A percentile compares a stretch with the other conserved stretches of the same genome.
phyloP scores from a whole-genome alignment of 1,140 invertebrate species.

The Acromyrmex echinatior region DNA sequence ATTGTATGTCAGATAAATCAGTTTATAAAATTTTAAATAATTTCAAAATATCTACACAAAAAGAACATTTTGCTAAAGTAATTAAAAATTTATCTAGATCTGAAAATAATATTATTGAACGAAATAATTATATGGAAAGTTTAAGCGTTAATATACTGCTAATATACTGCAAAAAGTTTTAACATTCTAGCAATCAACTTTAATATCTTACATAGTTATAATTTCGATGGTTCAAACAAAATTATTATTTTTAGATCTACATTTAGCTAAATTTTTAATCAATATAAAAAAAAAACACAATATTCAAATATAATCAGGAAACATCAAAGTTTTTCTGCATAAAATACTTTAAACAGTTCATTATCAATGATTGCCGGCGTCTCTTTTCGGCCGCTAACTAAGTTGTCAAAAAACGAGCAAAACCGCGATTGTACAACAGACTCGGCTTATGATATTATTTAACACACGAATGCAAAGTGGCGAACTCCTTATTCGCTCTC shows the following conservation, averaged over 20 bases:
- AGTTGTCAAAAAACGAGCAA: background rate
- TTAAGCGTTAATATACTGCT: no score
- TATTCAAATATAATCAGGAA: background rate
- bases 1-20: slow-evolving; percentile 10
- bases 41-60: no score
- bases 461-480: slow-evolving; percentile 24
- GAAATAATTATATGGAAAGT: no score
- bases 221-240: no score
- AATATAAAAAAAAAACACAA: no score
- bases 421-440: background rate
- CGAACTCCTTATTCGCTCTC: background rate
- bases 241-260: no score
- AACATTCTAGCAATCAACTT: no score
- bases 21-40: background rate
- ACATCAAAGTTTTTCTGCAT: background rate
- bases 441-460: background rate
- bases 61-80: no score
- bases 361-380: background rate
- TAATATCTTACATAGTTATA: no score
- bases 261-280: no score
- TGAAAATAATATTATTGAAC: no score
- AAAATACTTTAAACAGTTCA: background rate
- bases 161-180: background rate
- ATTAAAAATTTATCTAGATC: no score
- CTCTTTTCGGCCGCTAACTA: slow-evolving; percentile 35